Evolutionary conservation across 2,888 invertebrate genomes (phyloP), one percentile per base, ranked within the genome.

Genomic region (Drosophila hawaiiensis): DNA sequence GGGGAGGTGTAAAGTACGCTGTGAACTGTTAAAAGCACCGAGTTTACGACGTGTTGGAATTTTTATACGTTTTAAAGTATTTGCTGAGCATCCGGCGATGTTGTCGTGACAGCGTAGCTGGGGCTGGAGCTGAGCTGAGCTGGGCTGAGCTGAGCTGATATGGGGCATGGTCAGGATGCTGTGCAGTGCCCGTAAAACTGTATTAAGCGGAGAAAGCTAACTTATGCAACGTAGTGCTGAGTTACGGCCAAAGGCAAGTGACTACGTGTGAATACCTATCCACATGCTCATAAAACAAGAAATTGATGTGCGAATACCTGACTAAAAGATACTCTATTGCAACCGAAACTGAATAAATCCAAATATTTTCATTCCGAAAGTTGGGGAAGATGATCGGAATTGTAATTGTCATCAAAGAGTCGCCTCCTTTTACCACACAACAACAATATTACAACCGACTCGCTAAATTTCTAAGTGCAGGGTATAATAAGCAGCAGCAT

Each of bases 21-120:
- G 55, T 10, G 50, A 9, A 55, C 75, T 76, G 85, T 85, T 84
- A 84, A 85, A 81, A 84, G 84, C 89, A 69, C 60, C 62, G 74
- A 85, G 86, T 84, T 83, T 85, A 84, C 89, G 85, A 88, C 90
- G 90, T 90, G 88, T 81, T 73, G 86, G 90, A 88, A 90, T 88
- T 88, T 88, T 88, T 90, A 88, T 88, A 78, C 79, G 76, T 85
- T 88, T 88, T 85, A 88, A 88, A 88, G 89, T 86, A 90, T 90
- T 88, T 88, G 77, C 82, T 67, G 74, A 66, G 76, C 78, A 75
- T 67, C 73, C 72, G 66, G 62, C 76, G 58, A 50, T 76, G 78
- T 63, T 72, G 81, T 73, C 73, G 14, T 58, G 63, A 65, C 67
- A 71, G 29, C 61, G 56, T 66, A 43, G 62, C 60, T 56, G 3